Evolutionary conservation across 1,140 invertebrate species (phyloP).

Genomic region (Drosophila azteca): DNA sequence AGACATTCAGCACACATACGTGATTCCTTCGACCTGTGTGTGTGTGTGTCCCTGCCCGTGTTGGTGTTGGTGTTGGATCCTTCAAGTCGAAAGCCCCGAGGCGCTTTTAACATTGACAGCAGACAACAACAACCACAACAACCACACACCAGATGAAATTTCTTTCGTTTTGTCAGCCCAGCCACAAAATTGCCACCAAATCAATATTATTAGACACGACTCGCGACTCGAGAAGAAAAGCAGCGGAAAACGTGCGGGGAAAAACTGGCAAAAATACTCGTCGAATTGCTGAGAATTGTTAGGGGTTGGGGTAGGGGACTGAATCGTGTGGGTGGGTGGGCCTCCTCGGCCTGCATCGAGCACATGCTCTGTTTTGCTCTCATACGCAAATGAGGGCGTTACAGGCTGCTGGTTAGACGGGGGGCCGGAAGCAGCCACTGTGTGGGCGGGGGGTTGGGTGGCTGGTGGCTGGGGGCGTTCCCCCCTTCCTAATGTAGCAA

Average conservation of each 20-base stretch:
- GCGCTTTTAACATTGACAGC: slow-evolving; percentile 40
- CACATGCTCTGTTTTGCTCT: slow-evolving; percentile 31
- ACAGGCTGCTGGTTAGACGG: not conserved
- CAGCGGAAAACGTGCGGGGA: slow-evolving; percentile 39
- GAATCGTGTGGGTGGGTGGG: not conserved
- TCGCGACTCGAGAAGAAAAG: slow-evolving; percentile 21
- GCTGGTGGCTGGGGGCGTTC: slow-evolving; percentile 17
- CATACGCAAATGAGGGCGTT: slow-evolving; percentile 51
- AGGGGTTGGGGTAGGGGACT: too few relatives aligned
- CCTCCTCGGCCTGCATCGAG: not conserved
- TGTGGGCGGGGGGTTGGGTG: slow-evolving; percentile 2
- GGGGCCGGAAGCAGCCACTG: not conserved
- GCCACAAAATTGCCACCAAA: slow-evolving; percentile 56
- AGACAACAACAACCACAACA: not conserved
- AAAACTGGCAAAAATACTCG: slow-evolving; percentile 17
- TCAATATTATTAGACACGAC: slow-evolving; percentile 57
- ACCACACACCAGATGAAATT: slow-evolving; percentile 25
- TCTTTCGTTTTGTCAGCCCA: slow-evolving; percentile 31
- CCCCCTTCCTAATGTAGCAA: slow-evolving; percentile 50
- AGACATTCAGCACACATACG: slow-evolving; percentile 23
- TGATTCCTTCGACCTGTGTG: slow-evolving; percentile 3
- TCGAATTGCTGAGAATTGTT: not conserved
- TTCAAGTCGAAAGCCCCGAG: slow-evolving; percentile 45
- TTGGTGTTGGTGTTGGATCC: slow-evolving; percentile 23
- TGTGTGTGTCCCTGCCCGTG: slow-evolving; percentile 3